These are phyloP conservation scores for Antrozous pallidus DNA, from an alignment of 2,797 vertebrate species.

Conservation along the genomic window DNA sequence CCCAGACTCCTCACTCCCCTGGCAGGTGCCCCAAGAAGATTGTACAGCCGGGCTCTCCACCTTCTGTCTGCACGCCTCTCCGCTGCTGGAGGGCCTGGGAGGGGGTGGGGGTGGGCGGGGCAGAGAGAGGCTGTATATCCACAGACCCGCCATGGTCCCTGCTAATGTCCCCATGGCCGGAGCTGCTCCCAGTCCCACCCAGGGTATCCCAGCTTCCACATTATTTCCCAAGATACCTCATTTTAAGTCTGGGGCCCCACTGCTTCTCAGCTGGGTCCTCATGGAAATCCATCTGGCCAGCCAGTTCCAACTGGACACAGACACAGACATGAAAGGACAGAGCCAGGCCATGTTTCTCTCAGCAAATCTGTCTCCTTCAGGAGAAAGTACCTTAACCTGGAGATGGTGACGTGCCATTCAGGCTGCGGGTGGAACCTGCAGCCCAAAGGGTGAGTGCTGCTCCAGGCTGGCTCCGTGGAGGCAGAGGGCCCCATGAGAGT, in stretches of 20 bases:
- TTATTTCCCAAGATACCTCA: not conserved
- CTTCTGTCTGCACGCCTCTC: not conserved
- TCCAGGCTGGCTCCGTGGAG: not conserved
- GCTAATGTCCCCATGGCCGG: not conserved
- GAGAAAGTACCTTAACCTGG: not conserved
- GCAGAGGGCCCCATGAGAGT: not conserved
- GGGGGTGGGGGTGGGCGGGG: not conserved
- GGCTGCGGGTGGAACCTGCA: not conserved
- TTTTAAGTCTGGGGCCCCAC: not conserved
- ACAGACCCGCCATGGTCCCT: too few species aligned
- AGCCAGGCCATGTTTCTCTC: not conserved
- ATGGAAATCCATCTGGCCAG: not conserved
- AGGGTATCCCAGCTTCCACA: accelerated
- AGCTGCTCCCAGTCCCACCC: not conserved
- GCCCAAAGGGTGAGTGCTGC: not conserved
- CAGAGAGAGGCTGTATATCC: not conserved
- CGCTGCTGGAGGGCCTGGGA: not conserved
- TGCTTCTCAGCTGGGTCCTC: not conserved
- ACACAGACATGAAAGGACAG: not conserved
- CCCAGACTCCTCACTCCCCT: not conserved
- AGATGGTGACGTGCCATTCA: not conserved
- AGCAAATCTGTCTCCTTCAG: not conserved
- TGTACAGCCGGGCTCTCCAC: not conserved
- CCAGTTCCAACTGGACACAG: not conserved
- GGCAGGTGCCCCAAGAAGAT: not conserved